Percentiles rank a stretch among this genome's conserved stretches.
These are phyloP conservation scores for Entelurus aequoreus DNA, from an alignment of 2,113 vertebrate genomes.

Conservation along the genomic window DNA sequence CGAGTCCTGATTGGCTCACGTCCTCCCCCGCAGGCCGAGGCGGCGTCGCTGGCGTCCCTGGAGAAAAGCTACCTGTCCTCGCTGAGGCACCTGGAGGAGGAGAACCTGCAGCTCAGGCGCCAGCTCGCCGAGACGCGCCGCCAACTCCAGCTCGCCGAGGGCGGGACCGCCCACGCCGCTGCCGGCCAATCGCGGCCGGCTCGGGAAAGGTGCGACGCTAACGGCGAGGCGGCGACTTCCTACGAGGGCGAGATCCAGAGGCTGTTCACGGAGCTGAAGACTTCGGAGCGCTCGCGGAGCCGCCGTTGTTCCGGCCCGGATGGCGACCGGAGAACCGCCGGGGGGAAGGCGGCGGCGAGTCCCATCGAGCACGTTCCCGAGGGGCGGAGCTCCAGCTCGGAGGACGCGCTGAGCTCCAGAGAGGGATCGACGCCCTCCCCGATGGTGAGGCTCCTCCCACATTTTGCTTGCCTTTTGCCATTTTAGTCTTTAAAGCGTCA, in stretches of 20 bases:
- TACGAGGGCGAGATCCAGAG: constrained; percentile 60
- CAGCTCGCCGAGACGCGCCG: constrained; percentile 65
- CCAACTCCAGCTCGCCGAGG: constrained; percentile 47
- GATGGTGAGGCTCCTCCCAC: constrained; percentile 18
- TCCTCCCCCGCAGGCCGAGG: too few species aligned
- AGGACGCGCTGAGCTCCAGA: constrained; percentile 23
- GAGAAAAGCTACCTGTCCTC: constrained; percentile 68
- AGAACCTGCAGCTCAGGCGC: constrained; percentile 75
- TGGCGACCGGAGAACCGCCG: constrained; percentile 12
- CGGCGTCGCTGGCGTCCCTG: constrained; percentile 42
- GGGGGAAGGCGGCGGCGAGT: constrained; percentile 3
- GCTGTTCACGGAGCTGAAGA: constrained; percentile 48
- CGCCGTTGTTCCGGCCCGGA: constrained; percentile 15
- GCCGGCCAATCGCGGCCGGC: constrained; percentile 37
- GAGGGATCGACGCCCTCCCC: background rate
- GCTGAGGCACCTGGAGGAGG: constrained; percentile 71
- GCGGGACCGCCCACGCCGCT: constrained; percentile 40
- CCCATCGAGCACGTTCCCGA: constrained; percentile 15
- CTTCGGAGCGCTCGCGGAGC: background rate
- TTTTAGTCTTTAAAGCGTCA: too few species aligned
- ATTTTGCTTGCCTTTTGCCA: background rate
- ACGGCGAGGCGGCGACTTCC: constrained; percentile 21
- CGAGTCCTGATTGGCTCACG: too few species aligned
- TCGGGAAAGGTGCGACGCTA: constrained; percentile 62
- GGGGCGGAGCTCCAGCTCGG: constrained; percentile 43